A percentile compares a stretch with the other conserved stretches of the same genome.
These are phyloP conservation scores for Drosophila multiciliata DNA, from an alignment of 2,888 invertebrate genomes.

Conservation along the genomic window DNA sequence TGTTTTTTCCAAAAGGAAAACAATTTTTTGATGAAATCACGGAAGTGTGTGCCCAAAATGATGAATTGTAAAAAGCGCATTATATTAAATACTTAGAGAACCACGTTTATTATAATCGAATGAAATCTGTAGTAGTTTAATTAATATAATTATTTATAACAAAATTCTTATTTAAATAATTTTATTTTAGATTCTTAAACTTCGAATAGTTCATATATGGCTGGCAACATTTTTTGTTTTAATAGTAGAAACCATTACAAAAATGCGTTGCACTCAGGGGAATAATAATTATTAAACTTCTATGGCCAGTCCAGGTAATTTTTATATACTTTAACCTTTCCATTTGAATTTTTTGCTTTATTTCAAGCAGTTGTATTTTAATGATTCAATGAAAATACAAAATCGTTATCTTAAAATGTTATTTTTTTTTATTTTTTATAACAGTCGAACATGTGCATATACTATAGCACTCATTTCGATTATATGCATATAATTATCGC, in stretches of 20 bases:
- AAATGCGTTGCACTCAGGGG: conserved; percentile 47
- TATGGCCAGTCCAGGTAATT: conserved; percentile 30
- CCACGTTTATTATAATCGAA: conserved; percentile 65
- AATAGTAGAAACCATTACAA: conserved; percentile 8
- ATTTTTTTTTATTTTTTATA: conserved; percentile 8
- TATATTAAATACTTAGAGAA: conserved; percentile 34
- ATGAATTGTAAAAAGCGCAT: conserved; percentile 25
- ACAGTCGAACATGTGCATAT: background rate
- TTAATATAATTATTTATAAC: conserved; percentile 73
- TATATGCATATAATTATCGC: conserved; percentile 32
- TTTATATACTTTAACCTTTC: conserved; percentile 31
- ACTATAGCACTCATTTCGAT: conserved; percentile 11
- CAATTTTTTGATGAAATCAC: conserved; percentile 7
- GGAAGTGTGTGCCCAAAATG: conserved; percentile 17
- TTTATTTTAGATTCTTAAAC: conserved; percentile 33
- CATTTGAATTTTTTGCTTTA: conserved; percentile 25
- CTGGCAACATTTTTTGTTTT: conserved; percentile 2
- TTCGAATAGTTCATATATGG: conserved; percentile 25
- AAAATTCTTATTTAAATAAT: conserved; percentile 49
- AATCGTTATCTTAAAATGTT: conserved; percentile 24
- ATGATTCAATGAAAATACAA: conserved; percentile 21
- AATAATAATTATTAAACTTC: conserved; percentile 19
- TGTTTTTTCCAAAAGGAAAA: background rate
- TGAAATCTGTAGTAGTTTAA: conserved; percentile 73
- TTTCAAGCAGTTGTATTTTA: conserved; percentile 22